Base-by-base conservation (phyloP, 2,888 invertebrate genomes). In the Anoplius nigerrimus region DNA sequence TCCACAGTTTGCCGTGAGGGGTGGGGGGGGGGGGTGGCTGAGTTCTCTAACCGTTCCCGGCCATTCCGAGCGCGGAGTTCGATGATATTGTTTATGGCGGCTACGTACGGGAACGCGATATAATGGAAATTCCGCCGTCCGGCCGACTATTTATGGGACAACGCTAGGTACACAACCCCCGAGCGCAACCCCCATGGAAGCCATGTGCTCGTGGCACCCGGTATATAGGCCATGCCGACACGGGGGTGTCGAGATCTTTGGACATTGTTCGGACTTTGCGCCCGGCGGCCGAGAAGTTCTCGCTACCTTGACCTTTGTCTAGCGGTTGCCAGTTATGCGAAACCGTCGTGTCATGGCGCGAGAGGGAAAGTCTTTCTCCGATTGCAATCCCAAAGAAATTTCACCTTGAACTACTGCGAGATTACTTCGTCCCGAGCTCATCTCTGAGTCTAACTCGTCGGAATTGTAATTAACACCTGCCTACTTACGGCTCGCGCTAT, bases 51-150 rank as follows among this genome's bases (percentile, higher is more conserved):
- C 34, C 34, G 8, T 34, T 34, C 34, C 11, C 34, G 4, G 11
- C 34, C 34, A 34, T 34, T 34, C 34, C 34, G 34, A 34, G 34
- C 11, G 34, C 34, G 11, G 34, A 76, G 72, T 79, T 82, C 82
- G 82, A 84, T 84, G 85, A 84, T 86, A 86, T 86, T 86, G 84
- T 86, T 85, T 86, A 86, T 82, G 82, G 82, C 70, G 75, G 66
- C 72, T 80, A 80, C 77, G 80, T 76, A 78, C 71, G 72, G 80
- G 83, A 82, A 83, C 80, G 78, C 82, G 76, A 76, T 83, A 81
- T 86, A 85, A 86, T 85, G 82, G 84, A 84, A 86, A 86, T 86
- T 86, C 86, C 86, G 72, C 71, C 75, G 80, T 81, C 78, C 75
- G 46, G 61, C 67, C 71, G 73, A 75, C 80, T 85, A 85, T 84